These are phyloP conservation scores for Champsocephalus esox DNA, from an alignment of 2,797 vertebrate species.

Conservation along the genomic window DNA sequence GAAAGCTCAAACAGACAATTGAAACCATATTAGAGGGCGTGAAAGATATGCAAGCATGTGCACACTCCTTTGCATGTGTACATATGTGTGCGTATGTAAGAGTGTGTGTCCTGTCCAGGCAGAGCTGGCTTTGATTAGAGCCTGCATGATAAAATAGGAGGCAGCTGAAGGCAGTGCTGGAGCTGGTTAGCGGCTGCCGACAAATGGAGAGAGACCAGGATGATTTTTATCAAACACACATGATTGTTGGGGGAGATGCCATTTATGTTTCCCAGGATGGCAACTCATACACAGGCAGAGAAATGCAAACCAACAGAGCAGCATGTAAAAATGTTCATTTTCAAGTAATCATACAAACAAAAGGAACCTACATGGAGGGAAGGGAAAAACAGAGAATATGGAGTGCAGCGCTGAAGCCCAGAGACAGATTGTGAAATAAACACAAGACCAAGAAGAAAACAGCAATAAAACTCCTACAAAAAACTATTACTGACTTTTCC, in stretches of 20 bases:
- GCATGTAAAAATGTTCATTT: constrained; percentile 57
- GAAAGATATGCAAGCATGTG: constrained; percentile 40
- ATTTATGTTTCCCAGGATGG: constrained; percentile 76
- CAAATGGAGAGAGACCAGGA: constrained; percentile 77
- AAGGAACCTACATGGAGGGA: constrained; percentile 38
- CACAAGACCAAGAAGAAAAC: constrained; percentile 69
- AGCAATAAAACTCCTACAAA: constrained; percentile 70
- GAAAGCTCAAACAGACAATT: constrained; percentile 63
- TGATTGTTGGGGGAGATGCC: constrained; percentile 51
- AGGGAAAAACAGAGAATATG: constrained; percentile 49
- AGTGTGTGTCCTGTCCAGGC: constrained; percentile 38
- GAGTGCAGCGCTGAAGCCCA: constrained; percentile 29
- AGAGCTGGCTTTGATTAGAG: constrained; percentile 81
- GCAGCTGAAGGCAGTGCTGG: constrained; percentile 79
- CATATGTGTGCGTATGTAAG: neutral
- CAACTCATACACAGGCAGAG: constrained; percentile 57
- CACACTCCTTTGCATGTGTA: constrained; percentile 40
- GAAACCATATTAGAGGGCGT: constrained; percentile 66
- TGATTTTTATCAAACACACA: constrained; percentile 83
- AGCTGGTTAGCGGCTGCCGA: constrained; percentile 79
- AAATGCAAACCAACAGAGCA: constrained; percentile 57
- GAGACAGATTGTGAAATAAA: constrained; percentile 56
- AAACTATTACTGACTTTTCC: constrained; percentile 66
- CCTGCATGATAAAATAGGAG: constrained; percentile 80
- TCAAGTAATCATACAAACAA: constrained; percentile 64